Evolutionary conservation across 2,113 vertebrate genomes (phyloP), one percentile per base, ranked within the genome.

Genomic region (Misgurnus mizolepis): DNA sequence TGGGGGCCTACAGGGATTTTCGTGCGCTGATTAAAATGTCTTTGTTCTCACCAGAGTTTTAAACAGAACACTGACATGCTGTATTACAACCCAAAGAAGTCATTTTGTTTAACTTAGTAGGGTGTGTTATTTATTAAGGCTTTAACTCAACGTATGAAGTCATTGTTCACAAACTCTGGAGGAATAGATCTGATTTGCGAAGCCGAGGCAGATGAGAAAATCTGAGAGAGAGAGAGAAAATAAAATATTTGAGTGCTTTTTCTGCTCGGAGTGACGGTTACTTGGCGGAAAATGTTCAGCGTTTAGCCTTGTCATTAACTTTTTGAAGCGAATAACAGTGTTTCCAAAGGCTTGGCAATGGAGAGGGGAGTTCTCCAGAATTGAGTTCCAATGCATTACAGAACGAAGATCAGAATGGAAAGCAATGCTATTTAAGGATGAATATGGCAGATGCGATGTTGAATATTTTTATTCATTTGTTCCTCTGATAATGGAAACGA

Each of bases 111-210:
- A 74, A 85, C 64, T 87, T 84, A 49, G 74, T 75, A 58, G 75
- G 71, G 71, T 67, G 80, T 77, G 87, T 81, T 85, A 78, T 81
- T 82, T 82, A 88, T 88, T 86, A 84, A 72, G 45, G 77, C 69
- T 61, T 73, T 39, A 81, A 67, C 75, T 78, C 78, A 72, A 68
- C 64, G 34, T 65, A 75, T 86, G 83, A 88, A 77, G 85, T 87
- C 87, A 83, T 74, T 66, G 73, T 67, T 79, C 80, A 81, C 69
- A 78, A 76, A 79, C 39, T 17, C 67, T 70, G 75, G 74, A 77
- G 78, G 45, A 34, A 78, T 61, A 62, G 73, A 84, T 84, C 86
- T 78, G 53, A 84, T 34, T 72, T 83, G 43, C 77, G 45, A 84
- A 85, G 84, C 67, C 64, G 73, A 79, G 79, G 62, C 49, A 77